Evolutionary conservation across 2,888 invertebrate genomes (phyloP), one percentile per base, ranked within the genome.

Genomic region (Timema podura): DNA sequence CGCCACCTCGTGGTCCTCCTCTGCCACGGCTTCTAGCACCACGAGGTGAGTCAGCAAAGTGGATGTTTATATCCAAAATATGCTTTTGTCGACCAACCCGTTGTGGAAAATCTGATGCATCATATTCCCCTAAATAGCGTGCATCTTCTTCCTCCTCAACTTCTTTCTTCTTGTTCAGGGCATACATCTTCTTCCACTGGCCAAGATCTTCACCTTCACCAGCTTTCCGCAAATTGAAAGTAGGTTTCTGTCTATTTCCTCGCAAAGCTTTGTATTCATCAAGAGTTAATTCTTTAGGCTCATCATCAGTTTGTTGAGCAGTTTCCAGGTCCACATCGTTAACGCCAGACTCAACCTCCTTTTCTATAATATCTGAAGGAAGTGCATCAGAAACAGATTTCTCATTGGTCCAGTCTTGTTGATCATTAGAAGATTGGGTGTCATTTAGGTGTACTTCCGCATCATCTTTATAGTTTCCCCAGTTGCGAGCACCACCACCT

Each of bases 231-330:
- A 96, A 83, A 81, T 97, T 96, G 82, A 90, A 97, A 77, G 91
- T 90, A 67, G 96, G 93, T 81, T 94, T 92, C 73, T 88, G 87
- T 76, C 95, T 89, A 69, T 87, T 88, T 78, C 89, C 89, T 78
- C 92, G 91, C 77, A 92, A 84, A 71, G 94, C 95, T 83, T 95
- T 95, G 90, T 94, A 97, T 86, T 97, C 96, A 79, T 96, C 96
- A 76, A 96, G 85, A 51, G 97, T 97, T 81, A 97, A 86, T 83
- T 92, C 93, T 78, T 91, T 91, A 67, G 91, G 88, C 81, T 91
- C 92, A 75, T 91, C 92, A 75, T 92, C 93, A 68, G 85, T 85
- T n/a, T 61, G 61, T 73, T 81, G 82, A 79, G 84, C 68, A 68
- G 61, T 67, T 13, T 77, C 77, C 64, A 69, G 73, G 65, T 73